Evolutionary conservation across 2,888 invertebrate genomes (phyloP), one percentile per base, ranked within the genome.

Genomic region (Mylabris sibirica): DNA sequence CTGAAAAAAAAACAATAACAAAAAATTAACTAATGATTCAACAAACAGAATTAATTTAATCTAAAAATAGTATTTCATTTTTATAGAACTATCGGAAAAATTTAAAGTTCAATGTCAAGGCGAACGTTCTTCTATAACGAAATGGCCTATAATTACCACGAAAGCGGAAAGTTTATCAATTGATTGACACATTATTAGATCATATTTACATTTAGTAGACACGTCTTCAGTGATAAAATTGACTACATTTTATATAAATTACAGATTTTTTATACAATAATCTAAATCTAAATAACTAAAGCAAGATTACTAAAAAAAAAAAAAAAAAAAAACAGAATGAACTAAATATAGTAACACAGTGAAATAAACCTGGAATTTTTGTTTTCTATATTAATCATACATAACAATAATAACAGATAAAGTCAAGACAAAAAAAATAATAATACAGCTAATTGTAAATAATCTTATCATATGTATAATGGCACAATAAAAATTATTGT

Each of bases 1-100:
- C 98, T 97, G 88, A 17, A 84, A 86, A 76, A 70, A 75, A 63
- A 66, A 60, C 24, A 53, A 65, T 44, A 61, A 63, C 14, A 9
- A 20, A 20, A 49, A 49, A 20, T 20, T 1, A 1, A 49, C n/a
- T 6, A 34, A 17, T 44, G 17, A 0, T 44, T 44, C n/a, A n/a
- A n/a, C n/a, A n/a, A n/a, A n/a, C n/a, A n/a, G n/a, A n/a, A n/a
- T n/a, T n/a, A n/a, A n/a, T n/a, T n/a, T 9, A 49, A 49, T 49
- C 41, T 44, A 17, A 5, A 44, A 44, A 44, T 44, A 17, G 12
- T 14, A 44, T 44, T 44, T 44, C 4, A 14, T 14, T 38, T 44
- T 41, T 41, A 44, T 44, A n/a, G 17, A 5, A 44, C 4, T 44
- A 3, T n/a, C 12, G 12, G 12, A 38, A 38, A 38, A 38, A 38